Base-by-base conservation (phyloP, 2,113 vertebrate species). In the Prunella fulvescens region DNA sequence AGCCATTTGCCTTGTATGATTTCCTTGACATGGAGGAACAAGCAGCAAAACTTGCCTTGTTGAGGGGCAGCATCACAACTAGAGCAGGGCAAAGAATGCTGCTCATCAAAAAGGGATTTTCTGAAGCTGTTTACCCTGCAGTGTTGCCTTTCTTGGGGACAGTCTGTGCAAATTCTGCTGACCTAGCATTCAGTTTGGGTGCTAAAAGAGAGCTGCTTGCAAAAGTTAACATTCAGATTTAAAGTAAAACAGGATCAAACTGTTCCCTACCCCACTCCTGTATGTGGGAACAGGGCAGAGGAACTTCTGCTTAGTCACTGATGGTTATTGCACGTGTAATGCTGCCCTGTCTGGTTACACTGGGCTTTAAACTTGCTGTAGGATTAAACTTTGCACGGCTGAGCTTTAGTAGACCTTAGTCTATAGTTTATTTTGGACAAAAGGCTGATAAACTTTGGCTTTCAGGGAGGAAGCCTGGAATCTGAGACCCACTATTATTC, bases 391-490 rank as follows among this genome's bases (percentile, higher is more conserved):
- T 91, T 82, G 79, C 37, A 47, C 0, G 12, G 26, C 73, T 88
- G 85, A 82, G 76, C 72, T 96, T 95, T 81, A 71, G 79, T 70
- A 53, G 65, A 77, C 67, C 88, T 66, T 73, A 40, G 8, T 40
- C 58, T 94, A 45, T 85, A 90, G 93, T 95, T 95, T 90, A 79
- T 88, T 95, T 96, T 94, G 83, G 88, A 94, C 25, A 80, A 92
- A 96, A 94, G 71, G 12, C 50, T 95, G 97, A 91, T 94, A 93
- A 96, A 95, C 96, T 95, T 96, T 95, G 87, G 60, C 81, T 95
- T 61, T 95, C 44, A 7, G 60, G 73, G 86, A 93, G 58, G 89
- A 90, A 93, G 65, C 80, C 77, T 88, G 82, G 81, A 95, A 95
- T 93, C 77, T 74, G 61, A 88, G 56, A 73, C 74, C 50, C n/a